phyloP scores from a whole-genome alignment of 2,797 vertebrate genomes.

The Arremon brunneinucha region DNA sequence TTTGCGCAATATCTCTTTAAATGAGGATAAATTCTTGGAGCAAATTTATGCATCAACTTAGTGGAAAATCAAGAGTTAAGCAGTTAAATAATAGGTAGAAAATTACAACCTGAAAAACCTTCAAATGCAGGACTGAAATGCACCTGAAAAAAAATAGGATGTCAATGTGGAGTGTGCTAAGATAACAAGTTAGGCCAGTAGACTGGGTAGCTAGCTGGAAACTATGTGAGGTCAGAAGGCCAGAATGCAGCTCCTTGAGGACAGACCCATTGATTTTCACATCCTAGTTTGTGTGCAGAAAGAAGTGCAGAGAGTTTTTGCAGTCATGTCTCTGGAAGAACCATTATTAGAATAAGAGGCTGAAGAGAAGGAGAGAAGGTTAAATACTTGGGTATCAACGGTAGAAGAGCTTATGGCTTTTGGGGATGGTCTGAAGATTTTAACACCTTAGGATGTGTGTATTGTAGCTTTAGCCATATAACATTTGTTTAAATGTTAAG shows the following conservation, averaged over 20 bases:
- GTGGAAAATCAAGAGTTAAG: neutral
- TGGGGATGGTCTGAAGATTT: neutral
- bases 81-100: neutral
- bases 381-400: neutral
- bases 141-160: neutral
- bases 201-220: neutral
- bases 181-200: neutral
- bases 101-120: neutral
- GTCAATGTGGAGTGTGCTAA: neutral
- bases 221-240: constrained; percentile 8
- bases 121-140: neutral
- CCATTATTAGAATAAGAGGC: neutral
- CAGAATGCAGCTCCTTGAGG: neutral
- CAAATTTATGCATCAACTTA: neutral
- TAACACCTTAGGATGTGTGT: neutral
- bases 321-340: neutral
- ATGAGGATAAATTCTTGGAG: neutral
- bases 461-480: neutral
- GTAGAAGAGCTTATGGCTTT: neutral
- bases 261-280: neutral
- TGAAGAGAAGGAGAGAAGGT: neutral
- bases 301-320: neutral
- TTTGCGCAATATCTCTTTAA: neutral
- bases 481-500: neutral
- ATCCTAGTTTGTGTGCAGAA: constrained; percentile 1